phyloP scores from a whole-genome alignment of 2,797 vertebrate genomes.

The Neosilurus mollespiculum region DNA sequence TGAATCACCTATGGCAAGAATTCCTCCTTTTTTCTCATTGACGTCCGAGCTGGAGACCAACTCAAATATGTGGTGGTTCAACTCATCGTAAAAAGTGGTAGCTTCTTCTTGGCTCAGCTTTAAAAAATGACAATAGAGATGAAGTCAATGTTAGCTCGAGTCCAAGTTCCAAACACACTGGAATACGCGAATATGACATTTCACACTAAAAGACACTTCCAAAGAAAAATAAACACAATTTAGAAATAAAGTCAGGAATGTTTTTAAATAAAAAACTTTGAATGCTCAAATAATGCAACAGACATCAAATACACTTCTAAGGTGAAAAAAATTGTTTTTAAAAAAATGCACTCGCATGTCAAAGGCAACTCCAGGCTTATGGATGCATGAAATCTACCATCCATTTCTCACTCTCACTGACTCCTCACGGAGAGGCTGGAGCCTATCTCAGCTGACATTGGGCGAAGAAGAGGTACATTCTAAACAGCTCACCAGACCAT shows the following conservation, averaged over 20 bases:
- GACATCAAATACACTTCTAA: not conserved
- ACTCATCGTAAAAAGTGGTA: conserved; percentile 95
- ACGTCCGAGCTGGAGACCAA: conserved; percentile 98
- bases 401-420: too few relatives aligned
- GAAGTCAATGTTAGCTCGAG: not conserved
- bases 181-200: not conserved
- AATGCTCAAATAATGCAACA: not conserved
- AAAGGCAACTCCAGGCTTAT: not conserved
- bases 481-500: too few relatives aligned
- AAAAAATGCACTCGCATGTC: not conserved
- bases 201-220: not conserved
- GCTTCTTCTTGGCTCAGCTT: conserved; percentile 98
- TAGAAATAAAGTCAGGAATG: not conserved
- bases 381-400: too few relatives aligned
- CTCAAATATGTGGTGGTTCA: conserved; percentile 98
- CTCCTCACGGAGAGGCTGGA: too few relatives aligned
- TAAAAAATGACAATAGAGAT: conserved; percentile 37
- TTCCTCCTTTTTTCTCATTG: conserved; percentile 97
- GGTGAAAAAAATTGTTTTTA: not conserved
- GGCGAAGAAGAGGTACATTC: too few relatives aligned
- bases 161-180: not conserved
- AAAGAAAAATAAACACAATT: not conserved
- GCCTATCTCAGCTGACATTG: too few relatives aligned
- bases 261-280: too few relatives aligned
- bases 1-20: conserved; percentile 92